Conservation (phyloP, 2,888 invertebrate species). For the Conus canariensis region DNA sequence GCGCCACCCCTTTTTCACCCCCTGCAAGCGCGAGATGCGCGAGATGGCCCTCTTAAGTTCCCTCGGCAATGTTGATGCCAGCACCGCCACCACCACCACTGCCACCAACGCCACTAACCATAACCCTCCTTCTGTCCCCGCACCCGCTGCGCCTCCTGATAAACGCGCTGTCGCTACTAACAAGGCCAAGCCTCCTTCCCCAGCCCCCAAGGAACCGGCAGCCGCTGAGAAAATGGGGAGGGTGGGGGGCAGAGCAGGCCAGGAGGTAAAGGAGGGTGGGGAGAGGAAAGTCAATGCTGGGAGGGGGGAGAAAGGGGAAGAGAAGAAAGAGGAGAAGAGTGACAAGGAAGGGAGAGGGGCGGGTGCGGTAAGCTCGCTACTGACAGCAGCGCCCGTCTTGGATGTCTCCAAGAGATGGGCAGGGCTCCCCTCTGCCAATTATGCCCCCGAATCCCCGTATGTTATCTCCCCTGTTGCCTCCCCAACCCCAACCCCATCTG, state of each 20-base stretch:
- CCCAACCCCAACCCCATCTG: not conserved
- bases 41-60: constrained; percentile 33
- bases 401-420: constrained; percentile 23
- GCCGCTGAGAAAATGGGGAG: not conserved
- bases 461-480: not conserved
- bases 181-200: constrained; percentile 3
- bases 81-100: not conserved
- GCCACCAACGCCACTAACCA: constrained; percentile 3
- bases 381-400: not conserved
- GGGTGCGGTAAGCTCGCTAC: constrained; percentile 22
- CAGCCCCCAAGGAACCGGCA: not conserved
- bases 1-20: constrained; percentile 91
- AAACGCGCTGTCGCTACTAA: constrained; percentile 13
- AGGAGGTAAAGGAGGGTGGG: not conserved
- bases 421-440: constrained; percentile 10
- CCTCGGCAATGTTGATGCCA: not conserved
- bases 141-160: not conserved
- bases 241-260: not conserved
- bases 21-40: constrained; percentile 43
- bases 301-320: not conserved
- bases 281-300: not conserved
- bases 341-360: not conserved
- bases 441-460: not conserved
- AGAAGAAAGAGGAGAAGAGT: not conserved
- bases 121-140: not conserved